These are phyloP conservation scores for Dryoscopus gambensis DNA, from an alignment of 2,113 vertebrate genomes.

Conservation along the genomic window DNA sequence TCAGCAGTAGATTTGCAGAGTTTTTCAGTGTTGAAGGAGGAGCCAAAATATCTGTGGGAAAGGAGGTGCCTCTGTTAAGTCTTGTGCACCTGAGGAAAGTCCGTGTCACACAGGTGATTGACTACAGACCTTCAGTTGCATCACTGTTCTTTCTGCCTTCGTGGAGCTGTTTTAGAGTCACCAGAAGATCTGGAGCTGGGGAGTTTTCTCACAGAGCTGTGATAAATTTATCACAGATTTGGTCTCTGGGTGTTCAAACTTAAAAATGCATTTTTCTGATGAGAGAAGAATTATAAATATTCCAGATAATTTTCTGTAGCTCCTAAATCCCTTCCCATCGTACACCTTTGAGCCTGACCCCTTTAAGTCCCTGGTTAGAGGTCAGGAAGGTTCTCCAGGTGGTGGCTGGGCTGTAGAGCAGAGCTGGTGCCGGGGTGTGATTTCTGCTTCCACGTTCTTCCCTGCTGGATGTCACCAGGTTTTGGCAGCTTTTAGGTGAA, in stretches of 20 bases:
- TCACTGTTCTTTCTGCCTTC: neutral
- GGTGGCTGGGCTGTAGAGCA: neutral
- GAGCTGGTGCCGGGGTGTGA: neutral
- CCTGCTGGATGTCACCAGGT: neutral
- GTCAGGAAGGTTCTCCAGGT: neutral
- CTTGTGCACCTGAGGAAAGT: neutral
- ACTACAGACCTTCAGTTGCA: fast-evolving
- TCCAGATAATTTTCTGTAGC: neutral
- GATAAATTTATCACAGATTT: neutral
- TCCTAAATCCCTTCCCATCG: neutral
- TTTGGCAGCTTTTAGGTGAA: neutral
- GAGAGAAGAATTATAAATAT: neutral
- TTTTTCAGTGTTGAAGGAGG: neutral
- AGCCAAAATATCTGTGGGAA: neutral
- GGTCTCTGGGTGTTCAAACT: neutral
- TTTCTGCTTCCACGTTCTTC: neutral
- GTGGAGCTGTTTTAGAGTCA: neutral
- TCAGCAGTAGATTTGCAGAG: neutral
- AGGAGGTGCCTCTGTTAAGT: neutral
- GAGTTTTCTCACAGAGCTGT: neutral
- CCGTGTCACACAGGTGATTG: neutral
- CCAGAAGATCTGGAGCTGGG: neutral
- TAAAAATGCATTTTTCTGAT: neutral
- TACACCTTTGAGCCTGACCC: neutral
- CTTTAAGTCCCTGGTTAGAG: neutral